phyloP scores from a whole-genome alignment of 2,888 invertebrate species.

The Eupithecia subumbrata region DNA sequence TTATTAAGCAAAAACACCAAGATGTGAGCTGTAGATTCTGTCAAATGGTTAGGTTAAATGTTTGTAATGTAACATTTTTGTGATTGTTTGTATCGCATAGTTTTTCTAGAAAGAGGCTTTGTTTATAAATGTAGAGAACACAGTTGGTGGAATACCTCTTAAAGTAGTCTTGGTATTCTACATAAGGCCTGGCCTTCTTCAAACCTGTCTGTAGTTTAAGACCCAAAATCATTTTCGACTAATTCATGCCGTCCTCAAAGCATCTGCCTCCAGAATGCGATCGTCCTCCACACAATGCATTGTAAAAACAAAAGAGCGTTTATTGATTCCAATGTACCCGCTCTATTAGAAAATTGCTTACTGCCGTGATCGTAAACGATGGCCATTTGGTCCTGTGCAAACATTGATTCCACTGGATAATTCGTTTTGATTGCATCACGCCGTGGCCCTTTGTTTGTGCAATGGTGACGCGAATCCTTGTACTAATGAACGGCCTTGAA shows the following conservation, averaged over 20 bases:
- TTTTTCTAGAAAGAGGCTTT: not conserved
- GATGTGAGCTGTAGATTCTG: not conserved
- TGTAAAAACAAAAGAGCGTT: conserved; percentile 35
- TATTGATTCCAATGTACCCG: conserved; percentile 44
- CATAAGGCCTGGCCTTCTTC: not conserved
- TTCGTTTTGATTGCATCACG: conserved; percentile 47
- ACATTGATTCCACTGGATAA: conserved; percentile 48
- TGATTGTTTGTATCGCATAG: not conserved
- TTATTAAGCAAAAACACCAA: conserved; percentile 8
- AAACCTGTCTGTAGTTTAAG: not conserved
- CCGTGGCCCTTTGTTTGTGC: conserved; percentile 45
- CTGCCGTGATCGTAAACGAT: conserved; percentile 48
- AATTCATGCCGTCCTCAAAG: not conserved
- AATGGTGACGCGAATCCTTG: conserved; percentile 34
- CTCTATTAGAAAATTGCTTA: conserved; percentile 53
- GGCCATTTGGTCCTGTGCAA: conserved; percentile 51
- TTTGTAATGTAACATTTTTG: not conserved
- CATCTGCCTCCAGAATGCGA: conserved; percentile 18
- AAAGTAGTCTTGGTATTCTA: not conserved
- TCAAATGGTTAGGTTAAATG: not conserved
- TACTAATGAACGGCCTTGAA: conserved; percentile 32
- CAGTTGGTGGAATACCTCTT: not conserved
- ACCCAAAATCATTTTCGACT: not conserved
- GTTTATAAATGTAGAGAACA: not conserved
- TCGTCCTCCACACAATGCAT: conserved; percentile 22